Conservation (phyloP, 1,140 invertebrate genomes). For the Schlechtendalia chinensis region DNA sequence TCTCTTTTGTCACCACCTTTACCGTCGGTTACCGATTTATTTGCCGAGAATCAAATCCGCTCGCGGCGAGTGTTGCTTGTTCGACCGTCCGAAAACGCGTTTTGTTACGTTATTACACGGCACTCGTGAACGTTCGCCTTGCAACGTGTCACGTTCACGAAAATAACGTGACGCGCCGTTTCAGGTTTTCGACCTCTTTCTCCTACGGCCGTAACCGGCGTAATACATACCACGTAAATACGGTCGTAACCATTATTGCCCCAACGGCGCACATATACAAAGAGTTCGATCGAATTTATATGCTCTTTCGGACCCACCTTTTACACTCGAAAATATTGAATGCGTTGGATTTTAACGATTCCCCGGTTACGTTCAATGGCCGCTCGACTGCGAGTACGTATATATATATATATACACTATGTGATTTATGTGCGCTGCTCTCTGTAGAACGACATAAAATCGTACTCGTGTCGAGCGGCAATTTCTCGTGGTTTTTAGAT, state of each 20-base stretch:
- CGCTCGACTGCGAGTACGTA: no score
- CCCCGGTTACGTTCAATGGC: no score
- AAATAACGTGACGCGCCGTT: background rate
- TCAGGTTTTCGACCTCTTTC: background rate
- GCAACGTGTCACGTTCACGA: background rate
- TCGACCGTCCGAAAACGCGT: background rate
- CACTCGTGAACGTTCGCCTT: background rate
- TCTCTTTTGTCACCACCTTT: no score
- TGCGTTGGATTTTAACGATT: no score
- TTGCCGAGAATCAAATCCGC: background rate
- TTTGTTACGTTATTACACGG: background rate
- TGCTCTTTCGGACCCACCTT: background rate
- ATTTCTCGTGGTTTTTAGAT: no score
- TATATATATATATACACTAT: no score
- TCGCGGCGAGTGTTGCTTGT: background rate
- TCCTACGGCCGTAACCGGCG: background rate
- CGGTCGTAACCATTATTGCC: background rate
- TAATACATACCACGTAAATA: background rate
- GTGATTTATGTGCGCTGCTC: no score
- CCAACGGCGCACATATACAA: background rate
- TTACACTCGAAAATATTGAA: no score
- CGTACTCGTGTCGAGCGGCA: no score
- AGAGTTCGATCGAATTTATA: background rate
- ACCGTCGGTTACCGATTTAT: background rate
- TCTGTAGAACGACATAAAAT: no score